Percentiles rank a stretch among this genome's conserved stretches.
Conservation (phyloP, 2,113 vertebrate genomes). For the Corythornis cristatus region DNA sequence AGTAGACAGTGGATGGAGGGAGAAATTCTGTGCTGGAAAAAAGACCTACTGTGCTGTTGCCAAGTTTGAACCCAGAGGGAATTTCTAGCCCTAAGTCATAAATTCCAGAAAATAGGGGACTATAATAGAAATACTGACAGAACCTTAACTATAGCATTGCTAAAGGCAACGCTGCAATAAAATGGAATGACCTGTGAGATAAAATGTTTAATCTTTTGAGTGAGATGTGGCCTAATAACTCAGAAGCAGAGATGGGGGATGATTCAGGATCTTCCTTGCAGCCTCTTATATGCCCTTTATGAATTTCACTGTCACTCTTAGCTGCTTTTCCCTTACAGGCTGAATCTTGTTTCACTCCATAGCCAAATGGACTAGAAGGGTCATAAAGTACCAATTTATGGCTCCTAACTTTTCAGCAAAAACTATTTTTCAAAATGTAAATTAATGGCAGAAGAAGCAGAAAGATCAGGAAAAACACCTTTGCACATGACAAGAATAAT, state of each 20-base stretch:
- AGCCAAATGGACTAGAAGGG: conserved; percentile 43
- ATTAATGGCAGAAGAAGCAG: not conserved
- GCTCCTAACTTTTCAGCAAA: conserved; percentile 45
- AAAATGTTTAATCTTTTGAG: conserved; percentile 72
- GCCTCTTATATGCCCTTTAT: conserved; percentile 8
- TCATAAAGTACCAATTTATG: conserved; percentile 37
- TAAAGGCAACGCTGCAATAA: conserved; percentile 58
- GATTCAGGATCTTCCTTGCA: conserved; percentile 33
- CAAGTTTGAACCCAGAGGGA: conserved; percentile 56
- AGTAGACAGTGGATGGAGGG: not conserved
- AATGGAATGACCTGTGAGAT: conserved; percentile 60
- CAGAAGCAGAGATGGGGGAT: conserved; percentile 6
- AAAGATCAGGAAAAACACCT: conserved; percentile 7
- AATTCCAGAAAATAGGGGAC: conserved; percentile 68
- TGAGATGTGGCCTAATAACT: conserved; percentile 67
- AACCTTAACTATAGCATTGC: conserved; percentile 56
- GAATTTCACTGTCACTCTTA: conserved; percentile 55
- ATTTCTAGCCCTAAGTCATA: conserved; percentile 69
- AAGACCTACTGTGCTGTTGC: conserved; percentile 29
- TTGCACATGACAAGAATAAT: not conserved
- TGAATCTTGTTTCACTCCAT: conserved; percentile 35
- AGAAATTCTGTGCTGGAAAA: not conserved
- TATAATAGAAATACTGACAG: conserved; percentile 68
- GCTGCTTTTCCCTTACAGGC: conserved; percentile 42
- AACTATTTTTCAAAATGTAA: conserved; percentile 45